A percentile compares a stretch with the other conserved stretches of the same genome.
phyloP scores from a whole-genome alignment of 2,888 invertebrate genomes.

The Lucinisca nassula region DNA sequence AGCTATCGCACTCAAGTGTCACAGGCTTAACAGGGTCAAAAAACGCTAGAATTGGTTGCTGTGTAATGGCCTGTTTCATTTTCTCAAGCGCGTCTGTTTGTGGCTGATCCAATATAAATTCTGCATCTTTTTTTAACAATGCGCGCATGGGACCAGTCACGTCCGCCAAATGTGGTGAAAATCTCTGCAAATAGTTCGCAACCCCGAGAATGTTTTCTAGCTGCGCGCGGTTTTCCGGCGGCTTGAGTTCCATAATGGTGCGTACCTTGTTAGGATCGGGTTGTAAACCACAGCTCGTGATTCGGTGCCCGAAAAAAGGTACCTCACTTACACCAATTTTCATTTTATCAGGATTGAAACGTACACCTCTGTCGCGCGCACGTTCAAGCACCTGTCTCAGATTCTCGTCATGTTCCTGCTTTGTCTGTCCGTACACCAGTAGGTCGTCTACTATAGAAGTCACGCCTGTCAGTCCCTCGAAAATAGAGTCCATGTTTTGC shows the following conservation, averaged over 20 bases:
- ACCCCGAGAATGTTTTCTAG: slow-evolving; percentile 45
- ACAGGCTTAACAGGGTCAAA: no score
- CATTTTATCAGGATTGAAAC: slow-evolving; percentile 47
- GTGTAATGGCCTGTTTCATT: no score
- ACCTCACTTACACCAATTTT: slow-evolving; percentile 26
- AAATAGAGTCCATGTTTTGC: slow-evolving; percentile 29
- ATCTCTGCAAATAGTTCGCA: slow-evolving; percentile 44
- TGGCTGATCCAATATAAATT: no score
- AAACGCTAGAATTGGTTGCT: slow-evolving; percentile 59
- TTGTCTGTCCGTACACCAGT: slow-evolving; percentile 41
- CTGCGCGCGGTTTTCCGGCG: slow-evolving; percentile 32
- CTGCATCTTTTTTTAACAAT: no score
- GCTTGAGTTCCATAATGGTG: slow-evolving; percentile 32
- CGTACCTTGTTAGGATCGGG: slow-evolving; percentile 36
- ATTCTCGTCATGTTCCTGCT: slow-evolving; percentile 25
- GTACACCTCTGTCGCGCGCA: slow-evolving; percentile 16
- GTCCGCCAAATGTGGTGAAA: slow-evolving; percentile 50
- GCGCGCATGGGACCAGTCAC: no score
- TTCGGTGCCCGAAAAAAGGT: slow-evolving; percentile 55
- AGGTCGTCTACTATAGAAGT: slow-evolving; percentile 52
- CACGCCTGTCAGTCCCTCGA: slow-evolving; percentile 28
- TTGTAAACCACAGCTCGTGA: slow-evolving; percentile 41
- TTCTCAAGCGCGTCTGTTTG: no score
- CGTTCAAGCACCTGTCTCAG: slow-evolving; percentile 19
- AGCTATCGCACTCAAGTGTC: no score